These are phyloP conservation scores for Brachymystax lenok DNA, from an alignment of 2,797 vertebrate species.

Conservation along the genomic window DNA sequence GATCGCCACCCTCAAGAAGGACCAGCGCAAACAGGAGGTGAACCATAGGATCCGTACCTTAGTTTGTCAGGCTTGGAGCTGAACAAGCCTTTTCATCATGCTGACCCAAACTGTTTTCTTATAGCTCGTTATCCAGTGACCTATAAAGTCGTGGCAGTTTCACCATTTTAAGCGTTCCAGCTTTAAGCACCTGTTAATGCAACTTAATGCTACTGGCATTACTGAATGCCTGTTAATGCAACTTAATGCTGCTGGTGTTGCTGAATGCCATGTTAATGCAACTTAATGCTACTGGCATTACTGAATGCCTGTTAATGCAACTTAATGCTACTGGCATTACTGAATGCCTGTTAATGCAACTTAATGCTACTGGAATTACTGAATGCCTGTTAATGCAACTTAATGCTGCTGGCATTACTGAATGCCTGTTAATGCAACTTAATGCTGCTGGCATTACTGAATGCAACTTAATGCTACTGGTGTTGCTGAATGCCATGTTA, in stretches of 20 bases:
- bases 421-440: too few species aligned
- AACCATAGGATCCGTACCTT: not conserved
- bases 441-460: too few species aligned
- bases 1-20: conserved; percentile 93
- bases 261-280: not conserved
- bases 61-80: not conserved
- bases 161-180: too few species aligned
- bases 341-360: not conserved
- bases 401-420: too few species aligned
- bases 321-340: not conserved
- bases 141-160: too few species aligned
- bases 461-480: too few species aligned
- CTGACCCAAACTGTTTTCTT: too few species aligned
- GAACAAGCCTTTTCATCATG: not conserved
- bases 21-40: conserved; percentile 94
- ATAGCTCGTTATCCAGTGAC: too few species aligned
- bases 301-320: not conserved
- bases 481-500: too few species aligned
- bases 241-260: not conserved
- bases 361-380: not conserved
- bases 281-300: not conserved
- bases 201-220: too few species aligned
- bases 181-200: too few species aligned
- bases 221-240: not conserved
- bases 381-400: too few species aligned